Evolutionary conservation across 2,113 vertebrate species (phyloP).

Genomic region (Microtus ochrogaster): DNA sequence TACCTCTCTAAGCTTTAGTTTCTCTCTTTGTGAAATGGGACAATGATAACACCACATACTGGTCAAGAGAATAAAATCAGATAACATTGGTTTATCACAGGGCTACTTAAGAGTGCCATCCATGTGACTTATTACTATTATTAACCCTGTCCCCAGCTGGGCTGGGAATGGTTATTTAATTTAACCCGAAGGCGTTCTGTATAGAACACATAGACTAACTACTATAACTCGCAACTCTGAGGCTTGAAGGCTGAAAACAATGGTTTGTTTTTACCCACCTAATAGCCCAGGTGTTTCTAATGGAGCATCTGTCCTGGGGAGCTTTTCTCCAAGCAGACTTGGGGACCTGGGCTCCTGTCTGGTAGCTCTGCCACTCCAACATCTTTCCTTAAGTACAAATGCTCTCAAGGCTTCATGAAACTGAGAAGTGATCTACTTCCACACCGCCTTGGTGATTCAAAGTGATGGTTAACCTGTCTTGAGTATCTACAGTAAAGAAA

Average conservation of each 20-base stretch:
- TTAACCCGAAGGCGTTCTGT: background rate
- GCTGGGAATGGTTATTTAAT: background rate
- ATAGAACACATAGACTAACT: background rate
- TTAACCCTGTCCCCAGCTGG: background rate
- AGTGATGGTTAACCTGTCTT: background rate
- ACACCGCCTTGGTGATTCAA: background rate
- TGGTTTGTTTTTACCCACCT: background rate
- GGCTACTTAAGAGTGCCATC: background rate
- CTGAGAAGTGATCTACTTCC: background rate
- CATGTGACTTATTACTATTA: conserved; percentile 8
- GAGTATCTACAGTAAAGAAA: background rate
- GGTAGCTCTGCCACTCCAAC: background rate
- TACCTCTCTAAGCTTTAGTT: background rate
- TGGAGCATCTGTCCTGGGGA: background rate
- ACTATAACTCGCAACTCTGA: background rate
- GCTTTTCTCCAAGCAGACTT: background rate
- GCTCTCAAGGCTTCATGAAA: background rate
- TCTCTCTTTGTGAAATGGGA: background rate
- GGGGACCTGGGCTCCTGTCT: background rate
- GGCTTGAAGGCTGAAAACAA: background rate
- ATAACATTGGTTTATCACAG: background rate
- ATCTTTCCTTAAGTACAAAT: background rate
- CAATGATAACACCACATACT: background rate
- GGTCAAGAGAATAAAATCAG: background rate
- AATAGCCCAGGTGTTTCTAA: background rate